Evolutionary conservation across 2,888 invertebrate genomes (phyloP), one percentile per base, ranked within the genome.

Genomic region (Amiota mariae): DNA sequence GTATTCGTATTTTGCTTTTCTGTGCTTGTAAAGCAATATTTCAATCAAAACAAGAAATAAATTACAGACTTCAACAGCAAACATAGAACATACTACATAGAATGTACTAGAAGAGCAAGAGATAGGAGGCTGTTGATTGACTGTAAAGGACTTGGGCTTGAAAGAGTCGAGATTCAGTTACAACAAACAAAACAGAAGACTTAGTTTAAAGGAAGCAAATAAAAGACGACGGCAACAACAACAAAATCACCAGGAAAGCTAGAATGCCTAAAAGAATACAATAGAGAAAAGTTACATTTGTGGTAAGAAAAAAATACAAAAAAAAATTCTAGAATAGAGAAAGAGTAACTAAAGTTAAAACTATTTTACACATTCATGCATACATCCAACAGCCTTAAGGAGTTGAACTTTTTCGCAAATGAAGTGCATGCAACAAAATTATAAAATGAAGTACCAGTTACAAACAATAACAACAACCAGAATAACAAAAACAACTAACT

Each of bases 1-100:
- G 36, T 36, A 36, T 18, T 20, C 11, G 8, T 80, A 79, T 79
- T 54, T 51, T 18, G 63, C 46, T 56, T 18, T 36, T 67, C 36
- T 63, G 56, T 73, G 74, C 72, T 74, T 77, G 75, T 74, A 75
- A 83, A 80, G 85, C 84, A 84, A 85, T 86, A 85, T 84, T 86
- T 86, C 86, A 85, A 85, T 86, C 86, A 85, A 82, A 84, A 84
- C 79, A 78, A 75, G 78, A 78, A 75, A 78, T 77, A 77, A 78
- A 77, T 77, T 78, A 77, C 72, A 76, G 75, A 73, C 72, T 73
- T 72, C 73, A 71, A 20, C 24, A 20, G 51, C 57, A 67, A 56
- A 48, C 61, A 54, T 54, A 57, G 15, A 24, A 54, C 48, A 57
- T 2, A 36, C n/a, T n/a, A n/a, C n/a, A 66, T 18, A 12, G 46